Conservation (phyloP, 53 echinoderm and acorn worm species). For the Zoroaster sp. region DNA sequence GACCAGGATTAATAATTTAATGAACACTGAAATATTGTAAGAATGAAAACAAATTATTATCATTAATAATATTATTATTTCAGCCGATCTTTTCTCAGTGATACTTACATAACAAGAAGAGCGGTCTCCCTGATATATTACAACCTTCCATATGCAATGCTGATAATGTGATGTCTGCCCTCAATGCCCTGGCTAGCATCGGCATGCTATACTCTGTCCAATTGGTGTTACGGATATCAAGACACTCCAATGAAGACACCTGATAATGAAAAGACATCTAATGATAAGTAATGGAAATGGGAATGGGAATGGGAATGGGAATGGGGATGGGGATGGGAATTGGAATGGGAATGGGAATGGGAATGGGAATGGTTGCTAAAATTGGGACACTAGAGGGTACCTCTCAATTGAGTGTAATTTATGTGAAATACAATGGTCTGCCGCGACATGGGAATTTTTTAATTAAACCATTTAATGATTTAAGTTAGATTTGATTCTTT, state of each 20-base stretch:
- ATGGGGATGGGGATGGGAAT: too few species aligned
- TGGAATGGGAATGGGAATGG: not conserved
- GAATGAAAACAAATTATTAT: too few species aligned
- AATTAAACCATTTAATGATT: too few species aligned
- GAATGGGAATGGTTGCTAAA: not conserved
- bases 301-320: not conserved
- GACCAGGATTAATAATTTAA: too few species aligned
- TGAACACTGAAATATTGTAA: too few species aligned
- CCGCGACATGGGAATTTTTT: too few species aligned
- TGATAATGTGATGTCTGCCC: constrained; percentile 78
- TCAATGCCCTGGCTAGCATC: constrained; percentile 82
- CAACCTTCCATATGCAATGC: constrained; percentile 94
- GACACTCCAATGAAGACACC: constrained; percentile 85
- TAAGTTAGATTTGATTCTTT: too few species aligned
- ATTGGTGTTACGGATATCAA: constrained; percentile 87
- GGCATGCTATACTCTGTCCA: constrained; percentile 98
- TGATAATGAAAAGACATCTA: not conserved
- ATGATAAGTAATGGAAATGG: not conserved
- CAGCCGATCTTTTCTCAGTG: too few species aligned
- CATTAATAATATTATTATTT: too few species aligned
- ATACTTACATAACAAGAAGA: constrained; percentile 90
- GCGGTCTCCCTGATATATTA: constrained; percentile 91
- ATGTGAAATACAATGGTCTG: too few species aligned
- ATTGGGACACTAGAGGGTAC: too few species aligned
- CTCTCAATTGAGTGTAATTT: too few species aligned